Conservation (phyloP, 2,113 vertebrate species). For the Dermatemys mawii region DNA sequence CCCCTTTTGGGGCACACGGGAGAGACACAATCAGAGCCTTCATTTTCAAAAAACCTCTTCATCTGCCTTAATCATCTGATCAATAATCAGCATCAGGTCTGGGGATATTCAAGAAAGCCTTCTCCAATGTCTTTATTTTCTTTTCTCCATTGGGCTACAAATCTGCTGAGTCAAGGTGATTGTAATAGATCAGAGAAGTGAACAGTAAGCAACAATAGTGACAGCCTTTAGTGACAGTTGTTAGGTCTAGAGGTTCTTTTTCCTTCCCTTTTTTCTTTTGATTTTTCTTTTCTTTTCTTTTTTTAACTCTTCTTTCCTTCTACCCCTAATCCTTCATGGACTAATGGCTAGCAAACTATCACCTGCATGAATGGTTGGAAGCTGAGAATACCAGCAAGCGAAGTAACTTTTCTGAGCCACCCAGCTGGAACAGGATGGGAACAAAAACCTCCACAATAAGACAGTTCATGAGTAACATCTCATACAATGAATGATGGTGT, state of each 20-base stretch:
- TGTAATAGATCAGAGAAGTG: conserved; percentile 84
- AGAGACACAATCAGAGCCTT: conserved; percentile 92
- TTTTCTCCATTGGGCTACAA: conserved; percentile 82
- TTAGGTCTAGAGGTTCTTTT: conserved; percentile 62
- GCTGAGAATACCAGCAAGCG: conserved; percentile 80
- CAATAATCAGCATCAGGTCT: conserved; percentile 91
- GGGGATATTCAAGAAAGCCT: conserved; percentile 86
- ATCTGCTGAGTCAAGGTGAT: conserved; percentile 98
- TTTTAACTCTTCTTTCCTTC: conserved; percentile 56
- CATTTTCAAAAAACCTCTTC: conserved; percentile 91
- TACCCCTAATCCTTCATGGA: conserved; percentile 80
- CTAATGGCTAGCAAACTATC: conserved; percentile 88
- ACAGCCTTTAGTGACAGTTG: conserved; percentile 73
- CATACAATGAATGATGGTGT: conserved; percentile 51
- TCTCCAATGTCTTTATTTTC: conserved; percentile 83
- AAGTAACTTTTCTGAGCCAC: conserved; percentile 82
- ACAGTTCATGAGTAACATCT: conserved; percentile 69
- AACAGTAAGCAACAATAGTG: conserved; percentile 78
- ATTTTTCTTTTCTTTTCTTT: conserved; percentile 40
- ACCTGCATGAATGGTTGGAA: conserved; percentile 83
- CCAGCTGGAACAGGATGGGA: conserved; percentile 75
- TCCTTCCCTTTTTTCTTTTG: rapidly evolving
- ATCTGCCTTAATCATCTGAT: conserved; percentile 98
- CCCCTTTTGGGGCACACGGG: conserved; percentile 84
- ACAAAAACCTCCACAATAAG: conserved; percentile 70